A percentile compares a stretch with the other conserved stretches of the same genome.
Evolutionary conservation across 2,888 invertebrate genomes (phyloP).

Genomic region (Lasioglossum marginatum): DNA sequence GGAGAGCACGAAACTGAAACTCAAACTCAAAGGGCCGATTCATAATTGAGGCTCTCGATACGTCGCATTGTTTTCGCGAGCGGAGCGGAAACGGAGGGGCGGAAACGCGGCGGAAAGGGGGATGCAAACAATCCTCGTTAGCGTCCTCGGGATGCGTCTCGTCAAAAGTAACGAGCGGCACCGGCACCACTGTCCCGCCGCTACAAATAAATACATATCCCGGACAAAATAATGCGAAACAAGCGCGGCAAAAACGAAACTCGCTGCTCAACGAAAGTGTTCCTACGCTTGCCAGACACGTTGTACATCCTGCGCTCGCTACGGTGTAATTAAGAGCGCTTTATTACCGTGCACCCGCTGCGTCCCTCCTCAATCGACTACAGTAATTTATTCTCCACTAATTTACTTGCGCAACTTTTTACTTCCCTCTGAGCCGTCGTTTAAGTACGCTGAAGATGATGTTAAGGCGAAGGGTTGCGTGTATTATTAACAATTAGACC

Average conservation of each 20-base stretch:
- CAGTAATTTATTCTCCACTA: background rate
- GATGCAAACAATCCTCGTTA: constrained; percentile 5
- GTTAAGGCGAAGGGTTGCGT: background rate
- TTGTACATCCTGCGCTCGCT: background rate
- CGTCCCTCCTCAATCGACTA: background rate
- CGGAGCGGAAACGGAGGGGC: background rate
- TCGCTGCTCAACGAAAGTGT: background rate
- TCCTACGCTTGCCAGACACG: background rate
- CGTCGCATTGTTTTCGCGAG: background rate
- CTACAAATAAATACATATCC: constrained; percentile 7
- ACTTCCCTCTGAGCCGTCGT: background rate
- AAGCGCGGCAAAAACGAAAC: background rate
- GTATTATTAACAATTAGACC: background rate
- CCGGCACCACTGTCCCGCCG: background rate
- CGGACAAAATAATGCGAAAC: background rate
- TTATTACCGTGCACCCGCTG: background rate
- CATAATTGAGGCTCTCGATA: constrained; percentile 32
- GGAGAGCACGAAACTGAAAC: background rate
- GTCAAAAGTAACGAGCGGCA: constrained; percentile 8
- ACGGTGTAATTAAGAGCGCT: background rate
- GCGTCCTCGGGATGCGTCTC: background rate
- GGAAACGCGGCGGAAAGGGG: background rate
- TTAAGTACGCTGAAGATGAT: background rate
- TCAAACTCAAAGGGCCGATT: background rate
- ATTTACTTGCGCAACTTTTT: background rate